Conservation (phyloP, 30 jellyfish, hydroid and myxozoan genomes). For the Rhopilema esculentum region DNA sequence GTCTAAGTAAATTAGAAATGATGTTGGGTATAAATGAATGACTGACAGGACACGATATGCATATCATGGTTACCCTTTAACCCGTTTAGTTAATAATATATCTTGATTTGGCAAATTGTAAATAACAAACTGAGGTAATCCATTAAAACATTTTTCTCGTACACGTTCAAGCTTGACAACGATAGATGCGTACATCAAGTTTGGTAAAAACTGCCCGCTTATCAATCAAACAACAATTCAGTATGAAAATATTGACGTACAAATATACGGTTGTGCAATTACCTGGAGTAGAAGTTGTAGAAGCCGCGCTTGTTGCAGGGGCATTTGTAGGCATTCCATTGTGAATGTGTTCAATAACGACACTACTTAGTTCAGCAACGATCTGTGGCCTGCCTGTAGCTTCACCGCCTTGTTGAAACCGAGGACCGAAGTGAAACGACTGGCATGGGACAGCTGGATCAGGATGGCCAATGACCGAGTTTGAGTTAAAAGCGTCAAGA, state of each 20-base stretch:
- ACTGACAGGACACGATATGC: no score
- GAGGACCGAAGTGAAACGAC: constrained; percentile 98
- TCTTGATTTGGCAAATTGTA: no score
- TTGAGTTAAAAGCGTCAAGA: constrained; percentile 22
- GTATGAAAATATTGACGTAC: background rate
- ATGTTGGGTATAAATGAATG: no score
- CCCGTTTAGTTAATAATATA: no score
- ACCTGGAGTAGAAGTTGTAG: constrained; percentile 19
- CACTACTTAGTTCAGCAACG: constrained; percentile 88
- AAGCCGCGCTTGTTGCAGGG: background rate
- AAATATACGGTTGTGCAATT: background rate
- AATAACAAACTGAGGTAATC: no score
- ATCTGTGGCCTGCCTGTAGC: constrained; percentile 52
- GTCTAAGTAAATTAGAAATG: no score
- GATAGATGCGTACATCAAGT: no score
- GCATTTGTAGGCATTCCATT: constrained; percentile 25
- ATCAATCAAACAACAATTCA: no score
- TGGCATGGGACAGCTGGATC: constrained; percentile 93
- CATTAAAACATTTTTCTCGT: no score
- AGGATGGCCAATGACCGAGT: constrained; percentile 66
- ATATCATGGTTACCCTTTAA: no score
- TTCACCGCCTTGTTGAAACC: constrained; percentile 59
- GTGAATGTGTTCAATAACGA: constrained; percentile 76
- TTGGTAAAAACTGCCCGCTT: no score
- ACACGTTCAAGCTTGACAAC: no score